Conservation (phyloP, 2,888 invertebrate species). For the Phyto melanocephala region DNA sequence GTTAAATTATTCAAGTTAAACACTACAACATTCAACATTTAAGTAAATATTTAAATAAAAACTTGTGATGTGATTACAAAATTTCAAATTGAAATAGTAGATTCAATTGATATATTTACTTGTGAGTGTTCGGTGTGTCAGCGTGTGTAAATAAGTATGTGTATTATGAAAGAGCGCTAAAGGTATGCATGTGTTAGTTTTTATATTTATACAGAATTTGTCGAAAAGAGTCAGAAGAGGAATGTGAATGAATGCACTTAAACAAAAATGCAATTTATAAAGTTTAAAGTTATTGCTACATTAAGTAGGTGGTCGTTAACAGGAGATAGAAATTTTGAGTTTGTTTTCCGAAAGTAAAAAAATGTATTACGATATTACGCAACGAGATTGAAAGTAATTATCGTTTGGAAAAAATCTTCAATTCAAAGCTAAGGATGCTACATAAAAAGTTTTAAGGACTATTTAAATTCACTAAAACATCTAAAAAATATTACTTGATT, state of each 20-base stretch:
- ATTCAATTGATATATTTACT: constrained; percentile 4
- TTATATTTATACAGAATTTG: neutral
- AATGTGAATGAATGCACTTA: neutral
- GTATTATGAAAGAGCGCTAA: neutral
- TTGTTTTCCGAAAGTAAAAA: no score
- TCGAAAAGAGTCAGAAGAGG: neutral
- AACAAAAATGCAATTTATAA: constrained; percentile 12
- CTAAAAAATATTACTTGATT: no score
- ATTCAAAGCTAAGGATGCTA: no score
- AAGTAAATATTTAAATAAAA: constrained; percentile 60
- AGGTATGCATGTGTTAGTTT: constrained; percentile 29
- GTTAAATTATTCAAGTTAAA: constrained; percentile 62
- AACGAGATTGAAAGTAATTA: no score
- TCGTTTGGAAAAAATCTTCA: no score
- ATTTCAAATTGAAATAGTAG: constrained; percentile 54
- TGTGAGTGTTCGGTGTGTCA: neutral
- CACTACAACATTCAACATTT: constrained; percentile 61
- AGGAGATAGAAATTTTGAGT: no score
- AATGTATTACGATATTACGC: no score
- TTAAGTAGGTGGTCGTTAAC: neutral
- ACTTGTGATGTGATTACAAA: constrained; percentile 61
- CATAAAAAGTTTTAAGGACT: no score
- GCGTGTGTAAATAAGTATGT: neutral
- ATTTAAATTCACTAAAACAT: no score
- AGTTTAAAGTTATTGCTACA: neutral